Evolutionary conservation across 2,113 vertebrate species (phyloP).

Genomic region (Oceanites oceanicus): DNA sequence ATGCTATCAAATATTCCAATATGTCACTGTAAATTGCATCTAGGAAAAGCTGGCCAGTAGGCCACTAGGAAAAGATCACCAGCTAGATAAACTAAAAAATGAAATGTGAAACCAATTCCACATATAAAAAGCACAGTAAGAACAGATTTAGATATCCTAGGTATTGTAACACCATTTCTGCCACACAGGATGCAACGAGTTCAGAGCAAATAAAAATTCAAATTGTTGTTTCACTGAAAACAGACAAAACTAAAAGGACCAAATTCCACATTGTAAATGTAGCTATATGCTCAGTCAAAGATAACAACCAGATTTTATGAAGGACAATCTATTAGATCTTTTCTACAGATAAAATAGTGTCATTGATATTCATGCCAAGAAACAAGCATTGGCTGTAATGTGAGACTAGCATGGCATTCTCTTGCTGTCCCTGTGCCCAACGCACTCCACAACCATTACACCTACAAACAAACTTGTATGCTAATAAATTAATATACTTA

Average conservation of each 20-base stretch:
- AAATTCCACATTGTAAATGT: rapidly evolving
- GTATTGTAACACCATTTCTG: not conserved
- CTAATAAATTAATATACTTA: not conserved
- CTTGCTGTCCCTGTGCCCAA: not conserved
- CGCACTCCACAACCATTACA: not conserved
- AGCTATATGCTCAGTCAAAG: not conserved
- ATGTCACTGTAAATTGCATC: not conserved
- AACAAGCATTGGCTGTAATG: not conserved
- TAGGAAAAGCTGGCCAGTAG: not conserved
- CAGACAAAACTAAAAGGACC: not conserved
- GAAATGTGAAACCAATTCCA: not conserved
- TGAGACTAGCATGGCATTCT: not conserved
- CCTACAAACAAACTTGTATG: not conserved
- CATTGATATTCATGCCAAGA: not conserved
- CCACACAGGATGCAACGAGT: not conserved
- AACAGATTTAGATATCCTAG: not conserved
- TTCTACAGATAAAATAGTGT: not conserved
- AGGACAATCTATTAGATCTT: not conserved
- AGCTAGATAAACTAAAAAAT: not conserved
- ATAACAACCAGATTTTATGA: not conserved
- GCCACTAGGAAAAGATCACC: not conserved
- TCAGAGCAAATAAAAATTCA: not conserved
- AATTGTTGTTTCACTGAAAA: not conserved
- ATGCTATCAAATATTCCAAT: not conserved
- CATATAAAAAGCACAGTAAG: not conserved